Conservation (phyloP, 2,113 vertebrate species). For the Tinamus guttatus region DNA sequence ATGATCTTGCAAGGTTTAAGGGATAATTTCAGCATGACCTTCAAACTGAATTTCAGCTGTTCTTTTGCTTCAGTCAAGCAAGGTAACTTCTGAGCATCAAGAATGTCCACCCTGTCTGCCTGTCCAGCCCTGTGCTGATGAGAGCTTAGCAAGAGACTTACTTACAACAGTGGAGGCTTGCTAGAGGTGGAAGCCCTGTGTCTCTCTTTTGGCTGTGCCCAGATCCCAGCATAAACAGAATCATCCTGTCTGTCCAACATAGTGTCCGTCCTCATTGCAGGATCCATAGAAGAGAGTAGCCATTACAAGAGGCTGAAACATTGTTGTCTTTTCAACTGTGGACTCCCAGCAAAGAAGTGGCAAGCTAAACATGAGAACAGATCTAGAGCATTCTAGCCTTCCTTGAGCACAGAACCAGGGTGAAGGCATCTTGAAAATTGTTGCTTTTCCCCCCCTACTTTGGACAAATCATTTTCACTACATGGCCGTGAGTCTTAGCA, state of each 20-base stretch:
- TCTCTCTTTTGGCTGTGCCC: neutral
- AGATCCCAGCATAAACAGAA: neutral
- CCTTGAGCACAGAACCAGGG: neutral
- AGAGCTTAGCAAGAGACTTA: neutral
- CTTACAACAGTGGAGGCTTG: neutral
- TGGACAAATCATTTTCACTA: neutral
- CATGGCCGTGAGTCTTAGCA: neutral
- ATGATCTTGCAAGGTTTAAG: neutral
- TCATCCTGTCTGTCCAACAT: neutral
- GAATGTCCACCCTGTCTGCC: rapidly evolving
- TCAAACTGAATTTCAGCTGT: neutral
- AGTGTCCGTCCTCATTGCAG: neutral
- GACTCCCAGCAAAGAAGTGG: neutral
- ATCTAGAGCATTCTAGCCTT: neutral
- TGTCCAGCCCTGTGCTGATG: neutral
- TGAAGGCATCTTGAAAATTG: neutral
- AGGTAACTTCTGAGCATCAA: neutral
- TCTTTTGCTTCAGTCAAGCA: neutral
- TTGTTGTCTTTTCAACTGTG: neutral
- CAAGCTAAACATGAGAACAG: neutral
- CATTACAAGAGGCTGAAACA: neutral
- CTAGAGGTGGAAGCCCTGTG: neutral
- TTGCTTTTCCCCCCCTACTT: neutral
- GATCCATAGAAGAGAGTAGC: neutral
- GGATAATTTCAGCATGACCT: neutral